Conservation (phyloP, 2,113 vertebrate genomes). For the Lontra canadensis region DNA sequence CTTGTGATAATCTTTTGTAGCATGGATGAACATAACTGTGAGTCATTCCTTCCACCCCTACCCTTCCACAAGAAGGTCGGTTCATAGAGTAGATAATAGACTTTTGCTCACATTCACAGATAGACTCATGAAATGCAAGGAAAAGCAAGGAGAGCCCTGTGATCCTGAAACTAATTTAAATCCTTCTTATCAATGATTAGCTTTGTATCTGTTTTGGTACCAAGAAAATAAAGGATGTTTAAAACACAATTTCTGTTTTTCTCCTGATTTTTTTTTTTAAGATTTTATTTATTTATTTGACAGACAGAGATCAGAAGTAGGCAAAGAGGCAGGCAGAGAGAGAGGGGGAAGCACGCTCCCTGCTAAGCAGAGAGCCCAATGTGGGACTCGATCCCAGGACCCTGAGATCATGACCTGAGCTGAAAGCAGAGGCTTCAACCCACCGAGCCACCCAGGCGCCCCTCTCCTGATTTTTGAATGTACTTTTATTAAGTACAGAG, state of each 20-base stretch:
- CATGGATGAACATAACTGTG: too few relatives aligned
- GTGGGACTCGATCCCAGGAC: too few relatives aligned
- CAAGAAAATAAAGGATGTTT: conserved; percentile 35
- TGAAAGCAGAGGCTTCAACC: too few relatives aligned
- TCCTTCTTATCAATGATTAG: neutral
- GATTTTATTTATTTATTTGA: too few relatives aligned
- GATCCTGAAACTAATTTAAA: neutral
- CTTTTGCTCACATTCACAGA: neutral
- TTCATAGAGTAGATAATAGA: neutral
- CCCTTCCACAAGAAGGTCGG: neutral
- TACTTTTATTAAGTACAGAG: neutral
- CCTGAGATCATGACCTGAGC: too few relatives aligned
- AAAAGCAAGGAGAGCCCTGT: neutral
- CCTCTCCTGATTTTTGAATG: neutral
- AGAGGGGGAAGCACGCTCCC: too few relatives aligned
- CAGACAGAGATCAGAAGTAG: too few relatives aligned
- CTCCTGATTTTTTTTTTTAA: neutral
- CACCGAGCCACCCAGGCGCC: too few relatives aligned
- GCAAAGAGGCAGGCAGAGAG: too few relatives aligned
- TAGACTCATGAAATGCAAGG: neutral
- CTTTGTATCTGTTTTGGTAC: neutral
- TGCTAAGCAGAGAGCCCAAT: too few relatives aligned
- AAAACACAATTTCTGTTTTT: neutral
- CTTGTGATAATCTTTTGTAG: neutral
- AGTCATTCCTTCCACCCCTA: neutral